phyloP scores from a whole-genome alignment of 2,888 invertebrate species.

The Adelphocoris suturalis region DNA sequence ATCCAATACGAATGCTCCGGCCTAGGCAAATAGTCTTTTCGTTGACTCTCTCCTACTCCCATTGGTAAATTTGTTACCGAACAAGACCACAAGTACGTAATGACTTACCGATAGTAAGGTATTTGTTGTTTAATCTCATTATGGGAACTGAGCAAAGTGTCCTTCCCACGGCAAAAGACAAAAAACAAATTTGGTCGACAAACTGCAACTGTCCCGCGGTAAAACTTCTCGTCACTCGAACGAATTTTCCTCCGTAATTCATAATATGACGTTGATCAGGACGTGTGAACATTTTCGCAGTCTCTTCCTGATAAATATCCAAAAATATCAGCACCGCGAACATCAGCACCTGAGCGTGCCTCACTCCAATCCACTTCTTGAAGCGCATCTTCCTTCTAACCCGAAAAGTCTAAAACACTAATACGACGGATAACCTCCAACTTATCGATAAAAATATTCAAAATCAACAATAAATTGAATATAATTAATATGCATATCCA shows the following conservation, averaged over 20 bases:
- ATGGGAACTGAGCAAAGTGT: not conserved
- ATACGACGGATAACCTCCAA: too few species aligned
- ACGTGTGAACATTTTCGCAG: not conserved
- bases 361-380: not conserved
- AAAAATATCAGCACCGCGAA: not conserved
- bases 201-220: not conserved
- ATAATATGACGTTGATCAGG: not conserved
- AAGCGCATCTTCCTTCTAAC: conserved; percentile 36
- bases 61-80: too few species aligned
- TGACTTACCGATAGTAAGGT: conserved; percentile 12
- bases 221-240: not conserved
- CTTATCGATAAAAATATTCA: too few species aligned
- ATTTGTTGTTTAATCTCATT: conserved; percentile 43
- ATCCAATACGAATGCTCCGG: too few species aligned
- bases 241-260: not conserved
- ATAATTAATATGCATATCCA: too few species aligned
- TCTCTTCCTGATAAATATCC: not conserved
- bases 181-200: not conserved
- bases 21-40: too few species aligned
- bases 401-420: too few species aligned
- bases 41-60: too few species aligned
- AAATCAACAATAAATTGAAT: too few species aligned
- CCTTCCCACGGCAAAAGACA: not conserved
- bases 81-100: not conserved
- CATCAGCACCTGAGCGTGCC: conserved; percentile 17